Evolutionary conservation across 2,113 vertebrate species (phyloP).

Genomic region (Gila orcuttii): DNA sequence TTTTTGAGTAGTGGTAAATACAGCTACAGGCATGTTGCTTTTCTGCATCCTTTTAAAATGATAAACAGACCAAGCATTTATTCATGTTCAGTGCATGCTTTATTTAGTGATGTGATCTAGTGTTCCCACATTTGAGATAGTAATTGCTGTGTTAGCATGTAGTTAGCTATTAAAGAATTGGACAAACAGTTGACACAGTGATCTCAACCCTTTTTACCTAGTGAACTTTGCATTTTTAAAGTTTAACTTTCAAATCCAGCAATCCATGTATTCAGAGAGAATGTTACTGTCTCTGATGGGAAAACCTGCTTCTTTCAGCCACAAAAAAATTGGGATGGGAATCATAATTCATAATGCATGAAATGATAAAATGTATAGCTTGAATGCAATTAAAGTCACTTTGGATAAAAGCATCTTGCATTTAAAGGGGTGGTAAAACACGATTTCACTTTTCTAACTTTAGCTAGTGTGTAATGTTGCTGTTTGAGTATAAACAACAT

Average conservation of each 20-base stretch:
- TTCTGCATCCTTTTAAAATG: neutral
- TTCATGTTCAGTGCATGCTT: neutral
- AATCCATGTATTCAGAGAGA: neutral
- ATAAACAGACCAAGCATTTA: neutral
- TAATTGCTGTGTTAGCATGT: neutral
- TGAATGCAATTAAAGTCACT: neutral
- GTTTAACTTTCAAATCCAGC: neutral
- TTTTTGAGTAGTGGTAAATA: neutral
- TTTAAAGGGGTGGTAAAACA: no score
- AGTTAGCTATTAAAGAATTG: conserved; percentile 12
- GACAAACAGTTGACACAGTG: neutral
- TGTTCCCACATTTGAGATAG: neutral
- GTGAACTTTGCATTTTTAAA: conserved; percentile 19
- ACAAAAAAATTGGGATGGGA: neutral
- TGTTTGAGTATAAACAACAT: no score
- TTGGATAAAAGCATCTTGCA: neutral
- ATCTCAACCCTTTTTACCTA: neutral
- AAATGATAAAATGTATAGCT: neutral
- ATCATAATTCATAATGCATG: neutral
- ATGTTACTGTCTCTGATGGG: neutral
- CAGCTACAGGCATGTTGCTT: neutral
- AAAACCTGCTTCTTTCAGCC: neutral
- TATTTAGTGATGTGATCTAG: neutral
- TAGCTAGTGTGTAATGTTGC: no score
- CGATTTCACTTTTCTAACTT: no score